These are phyloP conservation scores for Coluber constrictor DNA, from an alignment of 2,797 vertebrate species.

Conservation along the genomic window DNA sequence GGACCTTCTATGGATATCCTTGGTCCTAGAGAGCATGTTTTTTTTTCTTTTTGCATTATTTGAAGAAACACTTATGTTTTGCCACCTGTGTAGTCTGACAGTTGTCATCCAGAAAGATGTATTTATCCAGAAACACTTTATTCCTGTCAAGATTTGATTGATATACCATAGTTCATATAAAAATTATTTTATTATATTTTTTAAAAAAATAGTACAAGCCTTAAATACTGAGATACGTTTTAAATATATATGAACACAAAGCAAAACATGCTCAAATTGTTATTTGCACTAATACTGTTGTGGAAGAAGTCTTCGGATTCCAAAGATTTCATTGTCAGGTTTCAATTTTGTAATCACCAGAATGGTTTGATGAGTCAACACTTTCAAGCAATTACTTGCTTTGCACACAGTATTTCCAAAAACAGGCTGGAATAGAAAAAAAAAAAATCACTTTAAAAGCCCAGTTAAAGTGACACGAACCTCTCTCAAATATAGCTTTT, in stretches of 20 bases:
- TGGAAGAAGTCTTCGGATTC: neutral
- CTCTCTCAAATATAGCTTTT: neutral
- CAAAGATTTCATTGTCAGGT: slow-evolving; percentile 21
- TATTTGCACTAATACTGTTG: slow-evolving; percentile 6
- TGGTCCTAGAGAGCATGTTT: neutral
- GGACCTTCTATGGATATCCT: neutral
- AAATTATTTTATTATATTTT: neutral
- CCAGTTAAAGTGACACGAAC: neutral
- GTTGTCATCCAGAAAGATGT: neutral
- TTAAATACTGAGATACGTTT: slow-evolving; percentile 25
- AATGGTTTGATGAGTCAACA: neutral
- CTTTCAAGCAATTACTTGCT: slow-evolving; percentile 2
- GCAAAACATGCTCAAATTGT: neutral
- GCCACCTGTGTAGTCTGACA: neutral
- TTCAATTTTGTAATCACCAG: slow-evolving; percentile 12
- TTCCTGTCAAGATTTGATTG: neutral
- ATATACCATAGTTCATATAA: neutral
- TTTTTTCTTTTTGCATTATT: neutral
- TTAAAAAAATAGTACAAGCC: neutral
- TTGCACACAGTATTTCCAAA: slow-evolving; percentile 55
- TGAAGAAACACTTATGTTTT: neutral
- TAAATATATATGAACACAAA: neutral
- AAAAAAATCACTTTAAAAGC: neutral
- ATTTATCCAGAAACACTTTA: neutral
- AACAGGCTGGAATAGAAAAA: slow-evolving; percentile 36